Conservation (phyloP, 2,113 vertebrate species). For the Pollachius pollachius region DNA sequence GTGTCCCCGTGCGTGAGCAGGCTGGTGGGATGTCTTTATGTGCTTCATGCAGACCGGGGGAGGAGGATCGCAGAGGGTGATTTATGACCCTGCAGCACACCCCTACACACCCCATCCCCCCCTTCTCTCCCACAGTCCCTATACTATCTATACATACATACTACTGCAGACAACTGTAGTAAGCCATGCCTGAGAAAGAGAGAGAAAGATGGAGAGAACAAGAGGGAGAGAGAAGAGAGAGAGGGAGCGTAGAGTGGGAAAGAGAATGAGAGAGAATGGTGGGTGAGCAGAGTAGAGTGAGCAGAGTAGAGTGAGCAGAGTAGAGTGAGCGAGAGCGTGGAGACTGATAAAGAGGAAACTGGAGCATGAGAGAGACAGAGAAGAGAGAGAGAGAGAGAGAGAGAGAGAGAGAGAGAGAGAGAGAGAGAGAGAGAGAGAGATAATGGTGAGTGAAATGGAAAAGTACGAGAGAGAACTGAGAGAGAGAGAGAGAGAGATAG, state of each 20-base stretch:
- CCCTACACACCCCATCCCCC: too few species aligned
- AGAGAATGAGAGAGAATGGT: too few species aligned
- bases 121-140: too few species aligned
- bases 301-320: background rate
- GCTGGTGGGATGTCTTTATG: too few species aligned
- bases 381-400: background rate
- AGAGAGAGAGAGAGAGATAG: background rate
- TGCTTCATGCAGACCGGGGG: too few species aligned
- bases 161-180: too few species aligned
- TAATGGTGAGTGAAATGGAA: background rate
- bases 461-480: constrained; percentile 1
- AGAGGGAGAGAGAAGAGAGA: background rate
- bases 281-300: background rate
- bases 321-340: background rate
- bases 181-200: background rate
- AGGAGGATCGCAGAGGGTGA: too few species aligned
- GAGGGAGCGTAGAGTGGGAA: background rate
- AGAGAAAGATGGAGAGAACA: background rate
- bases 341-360: background rate
- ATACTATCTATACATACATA: too few species aligned
- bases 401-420: background rate
- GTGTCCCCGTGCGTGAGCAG: too few species aligned
- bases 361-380: background rate
- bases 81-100: too few species aligned
- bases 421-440: background rate